Conservation (phyloP, 2,113 vertebrate species). For the Oreocharis arfaki region DNA sequence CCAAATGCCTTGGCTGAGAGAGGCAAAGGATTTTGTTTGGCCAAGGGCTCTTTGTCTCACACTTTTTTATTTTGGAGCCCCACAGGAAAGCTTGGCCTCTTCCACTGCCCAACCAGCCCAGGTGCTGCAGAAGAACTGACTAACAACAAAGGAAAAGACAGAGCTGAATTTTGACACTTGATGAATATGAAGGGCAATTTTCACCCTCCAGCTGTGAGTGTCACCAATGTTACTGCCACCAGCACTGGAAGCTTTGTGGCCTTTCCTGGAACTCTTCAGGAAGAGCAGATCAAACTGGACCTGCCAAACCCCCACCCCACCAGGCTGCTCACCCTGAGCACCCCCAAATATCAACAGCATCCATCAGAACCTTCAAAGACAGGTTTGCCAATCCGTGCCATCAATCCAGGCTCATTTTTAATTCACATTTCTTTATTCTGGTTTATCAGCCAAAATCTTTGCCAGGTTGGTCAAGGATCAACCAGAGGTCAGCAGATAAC, state of each 20-base stretch:
- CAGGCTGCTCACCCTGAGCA: neutral
- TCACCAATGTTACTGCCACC: neutral
- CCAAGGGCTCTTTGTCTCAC: neutral
- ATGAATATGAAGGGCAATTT: neutral
- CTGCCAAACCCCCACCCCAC: neutral
- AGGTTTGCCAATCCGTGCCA: neutral
- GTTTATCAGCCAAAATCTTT: neutral
- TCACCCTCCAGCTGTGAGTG: neutral
- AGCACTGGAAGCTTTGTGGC: neutral
- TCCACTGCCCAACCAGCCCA: neutral
- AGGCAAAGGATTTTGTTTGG: neutral
- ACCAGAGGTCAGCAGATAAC: neutral
- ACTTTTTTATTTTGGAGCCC: neutral
- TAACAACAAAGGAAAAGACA: neutral
- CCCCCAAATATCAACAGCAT: neutral
- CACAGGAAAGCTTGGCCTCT: neutral
- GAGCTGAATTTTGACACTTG: neutral
- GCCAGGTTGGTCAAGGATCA: neutral
- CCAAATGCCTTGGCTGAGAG: neutral
- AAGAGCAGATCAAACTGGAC: neutral
- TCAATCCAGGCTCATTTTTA: neutral
- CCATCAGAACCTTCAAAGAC: neutral
- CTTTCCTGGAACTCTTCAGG: neutral
- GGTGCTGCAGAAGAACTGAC: neutral
- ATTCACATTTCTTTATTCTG: neutral